phyloP scores from a whole-genome alignment of 2,888 invertebrate species.

The Agonum fuliginosum region DNA sequence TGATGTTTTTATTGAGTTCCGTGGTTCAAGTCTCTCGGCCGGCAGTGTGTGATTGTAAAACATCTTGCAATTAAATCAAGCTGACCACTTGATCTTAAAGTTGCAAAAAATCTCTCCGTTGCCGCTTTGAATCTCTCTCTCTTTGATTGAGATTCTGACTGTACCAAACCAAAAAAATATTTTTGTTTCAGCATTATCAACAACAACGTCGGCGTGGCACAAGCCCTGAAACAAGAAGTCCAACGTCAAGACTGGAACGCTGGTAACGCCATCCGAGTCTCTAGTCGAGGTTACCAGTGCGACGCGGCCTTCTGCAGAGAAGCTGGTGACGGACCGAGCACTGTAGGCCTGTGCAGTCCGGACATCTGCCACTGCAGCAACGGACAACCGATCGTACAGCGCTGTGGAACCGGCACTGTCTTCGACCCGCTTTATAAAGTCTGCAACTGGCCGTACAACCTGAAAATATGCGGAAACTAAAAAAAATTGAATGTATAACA shows the following conservation, averaged over 20 bases:
- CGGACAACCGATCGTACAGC: conserved; percentile 1
- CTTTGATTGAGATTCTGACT: no score
- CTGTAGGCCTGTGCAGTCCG: conserved; percentile 13
- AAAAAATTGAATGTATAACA: no score
- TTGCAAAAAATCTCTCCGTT: no score
- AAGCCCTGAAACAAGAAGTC: conserved; percentile 16
- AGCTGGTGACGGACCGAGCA: conserved; percentile 18
- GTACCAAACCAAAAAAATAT: no score
- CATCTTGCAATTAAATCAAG: no score
- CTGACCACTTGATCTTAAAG: no score
- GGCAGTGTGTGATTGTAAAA: no score
- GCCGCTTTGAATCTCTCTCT: no score
- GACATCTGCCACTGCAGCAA: conserved; percentile 39
- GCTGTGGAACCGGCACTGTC: conserved; percentile 36
- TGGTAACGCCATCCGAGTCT: conserved; percentile 26
- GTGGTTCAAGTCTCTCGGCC: no score
- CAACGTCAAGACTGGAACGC: background rate
- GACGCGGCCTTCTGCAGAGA: conserved; percentile 27
- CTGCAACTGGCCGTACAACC: conserved; percentile 44
- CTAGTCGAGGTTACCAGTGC: background rate
- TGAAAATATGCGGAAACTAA: conserved; percentile 37
- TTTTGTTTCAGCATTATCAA: background rate
- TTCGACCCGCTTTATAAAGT: conserved; percentile 37
- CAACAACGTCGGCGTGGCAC: background rate
- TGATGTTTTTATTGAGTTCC: no score